Percentiles rank a stretch among this genome's conserved stretches.
These are phyloP conservation scores for Psococerastis gibbosa DNA, from an alignment of 2,888 invertebrate species.

Conservation along the genomic window DNA sequence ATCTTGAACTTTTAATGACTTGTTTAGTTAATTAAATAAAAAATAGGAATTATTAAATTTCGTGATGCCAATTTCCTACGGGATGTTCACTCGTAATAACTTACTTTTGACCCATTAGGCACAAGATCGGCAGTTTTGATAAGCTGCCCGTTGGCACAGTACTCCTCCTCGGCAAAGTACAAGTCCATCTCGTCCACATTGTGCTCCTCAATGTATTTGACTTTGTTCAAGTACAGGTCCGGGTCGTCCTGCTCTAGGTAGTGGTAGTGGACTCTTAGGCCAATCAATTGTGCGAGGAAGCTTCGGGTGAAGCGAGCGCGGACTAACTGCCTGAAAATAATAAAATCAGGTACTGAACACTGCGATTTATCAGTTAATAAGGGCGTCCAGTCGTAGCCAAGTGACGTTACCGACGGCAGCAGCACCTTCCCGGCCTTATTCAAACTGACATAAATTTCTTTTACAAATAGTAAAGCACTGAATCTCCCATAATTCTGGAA, in stretches of 20 bases:
- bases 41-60: too few species aligned
- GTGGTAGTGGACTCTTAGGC: constrained; percentile 77
- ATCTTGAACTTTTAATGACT: too few species aligned
- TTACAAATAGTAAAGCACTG: too few species aligned
- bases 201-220: constrained; percentile 80
- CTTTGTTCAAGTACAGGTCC: constrained; percentile 79
- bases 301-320: constrained; percentile 79
- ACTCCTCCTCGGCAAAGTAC: constrained; percentile 77
- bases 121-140: constrained; percentile 57
- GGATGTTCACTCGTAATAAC: too few species aligned
- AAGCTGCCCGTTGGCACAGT: constrained; percentile 56
- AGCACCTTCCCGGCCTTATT: too few species aligned
- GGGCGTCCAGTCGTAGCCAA: too few species aligned
- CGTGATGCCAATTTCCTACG: too few species aligned
- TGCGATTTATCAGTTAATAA: too few species aligned
- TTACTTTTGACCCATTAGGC: constrained; percentile 59
- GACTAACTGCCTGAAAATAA: constrained; percentile 43
- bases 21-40: too few species aligned
- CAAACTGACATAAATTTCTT: too few species aligned
- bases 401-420: too few species aligned
- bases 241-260: constrained; percentile 95
- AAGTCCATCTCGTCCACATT: constrained; percentile 70
- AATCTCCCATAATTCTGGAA: too few species aligned
- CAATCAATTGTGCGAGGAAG: constrained; percentile 86
- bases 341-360: background rate